Percentiles rank a stretch among this genome's conserved stretches.
phyloP scores from a whole-genome alignment of 2,113 vertebrate species.

The Forbesichthys papilliferus region DNA sequence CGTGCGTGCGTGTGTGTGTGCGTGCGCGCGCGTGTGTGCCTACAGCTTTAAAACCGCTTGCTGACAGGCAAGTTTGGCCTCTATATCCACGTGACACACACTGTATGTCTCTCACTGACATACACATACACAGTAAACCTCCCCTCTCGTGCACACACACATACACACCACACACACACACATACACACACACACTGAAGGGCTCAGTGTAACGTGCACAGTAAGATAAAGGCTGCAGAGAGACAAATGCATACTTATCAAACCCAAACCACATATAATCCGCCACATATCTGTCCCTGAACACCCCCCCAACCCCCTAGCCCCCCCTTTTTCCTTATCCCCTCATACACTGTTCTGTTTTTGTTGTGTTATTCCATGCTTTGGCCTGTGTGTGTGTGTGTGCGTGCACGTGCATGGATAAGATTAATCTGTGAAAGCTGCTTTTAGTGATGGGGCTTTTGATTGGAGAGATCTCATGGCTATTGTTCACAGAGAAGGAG shows the following conservation, averaged over 20 bases:
- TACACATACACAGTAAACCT: background rate
- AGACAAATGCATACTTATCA: conserved; percentile 79
- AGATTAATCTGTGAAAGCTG: conserved; percentile 77
- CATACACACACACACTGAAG: conserved; percentile 28
- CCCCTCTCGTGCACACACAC: conserved; percentile 14
- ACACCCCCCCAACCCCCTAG: conserved; percentile 30
- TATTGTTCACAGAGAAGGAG: conserved; percentile 43
- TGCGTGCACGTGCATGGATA: background rate
- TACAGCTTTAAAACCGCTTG: conserved; percentile 47
- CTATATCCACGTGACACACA: conserved; percentile 42
- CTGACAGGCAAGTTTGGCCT: conserved; percentile 43
- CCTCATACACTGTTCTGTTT: conserved; percentile 49
- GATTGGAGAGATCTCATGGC: conserved; percentile 74
- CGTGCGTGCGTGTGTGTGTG: background rate
- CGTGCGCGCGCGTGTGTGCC: background rate
- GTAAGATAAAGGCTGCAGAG: conserved; percentile 73
- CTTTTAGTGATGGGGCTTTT: conserved; percentile 65
- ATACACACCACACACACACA: conserved; percentile 11
- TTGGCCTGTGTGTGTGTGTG: conserved; percentile 54
- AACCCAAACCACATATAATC: conserved; percentile 77
- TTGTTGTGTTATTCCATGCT: conserved; percentile 41
- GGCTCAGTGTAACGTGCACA: conserved; percentile 69
- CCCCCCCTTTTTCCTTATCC: conserved; percentile 17
- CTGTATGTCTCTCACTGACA: background rate
- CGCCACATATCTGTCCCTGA: conserved; percentile 57